Base-by-base conservation (phyloP, 2,797 vertebrate genomes). In the Gymnothorax javanicus region DNA sequence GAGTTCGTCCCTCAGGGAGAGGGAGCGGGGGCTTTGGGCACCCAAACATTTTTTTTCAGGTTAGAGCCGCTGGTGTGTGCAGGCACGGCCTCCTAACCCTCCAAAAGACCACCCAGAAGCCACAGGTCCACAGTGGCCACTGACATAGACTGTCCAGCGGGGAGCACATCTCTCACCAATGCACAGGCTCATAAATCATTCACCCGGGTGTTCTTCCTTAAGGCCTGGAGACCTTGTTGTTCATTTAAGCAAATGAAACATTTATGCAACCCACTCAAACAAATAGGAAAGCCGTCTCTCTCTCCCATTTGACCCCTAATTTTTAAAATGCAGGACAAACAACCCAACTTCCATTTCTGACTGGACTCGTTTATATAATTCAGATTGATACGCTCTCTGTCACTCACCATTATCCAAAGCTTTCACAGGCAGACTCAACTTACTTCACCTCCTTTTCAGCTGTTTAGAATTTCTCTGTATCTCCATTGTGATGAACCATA, bases 181-280 rank as follows among this genome's bases (percentile, higher is more conserved):
- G 27, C 71, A 4, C 71, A 25, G 2, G 71, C 71, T 73, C 71
- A 77, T 77, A 6, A 77, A 77, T 77, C 75, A 77, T 77, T 77
- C 15, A 77, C 50, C 33, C 7, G 50, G 75, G 43, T 13, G 13
- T 52, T 77, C 43, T 52, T 52, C 33, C 33, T 6, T 11, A 52
- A 52, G 43, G 75, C 33, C 75, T 17, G 43, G 75, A 50, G 75
- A 52, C 11, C 43, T 52, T 77, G 73, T 75, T 43, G 75, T 77
- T 77, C 33, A 50, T 77, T 77, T 77, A 77, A 77, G 75, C 33
- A 77, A 52, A 77, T 77, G 75, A 77, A 43, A 77, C 75, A 77
- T 43, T 62, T 2, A 77, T 52, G 75, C 43, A 77, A 13, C 13
- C 75, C 43, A 43, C 43, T 77, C 43, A 77, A 52, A 52, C 75